phyloP scores from a whole-genome alignment of 2,888 invertebrate genomes.

The Itoplectis maculator region DNA sequence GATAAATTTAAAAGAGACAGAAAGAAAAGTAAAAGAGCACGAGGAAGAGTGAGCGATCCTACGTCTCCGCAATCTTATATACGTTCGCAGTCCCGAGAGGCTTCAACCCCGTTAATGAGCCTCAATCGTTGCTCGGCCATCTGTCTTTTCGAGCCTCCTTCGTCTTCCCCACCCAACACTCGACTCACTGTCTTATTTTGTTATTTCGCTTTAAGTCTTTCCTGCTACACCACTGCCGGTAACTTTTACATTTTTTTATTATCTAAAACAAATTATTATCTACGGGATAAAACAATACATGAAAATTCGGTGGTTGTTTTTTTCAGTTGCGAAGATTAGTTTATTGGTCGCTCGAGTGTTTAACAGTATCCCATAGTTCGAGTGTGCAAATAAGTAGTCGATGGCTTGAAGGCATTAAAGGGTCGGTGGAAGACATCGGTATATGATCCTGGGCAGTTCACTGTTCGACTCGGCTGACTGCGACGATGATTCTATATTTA shows the following conservation, averaged over 20 bases:
- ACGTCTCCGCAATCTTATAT: constrained; percentile 53
- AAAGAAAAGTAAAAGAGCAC: constrained; percentile 53
- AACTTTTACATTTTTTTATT: background rate
- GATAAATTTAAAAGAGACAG: constrained; percentile 75
- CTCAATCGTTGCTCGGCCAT: constrained; percentile 72
- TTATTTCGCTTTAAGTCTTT: background rate
- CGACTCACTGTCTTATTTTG: constrained; percentile 6
- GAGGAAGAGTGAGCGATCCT: constrained; percentile 65
- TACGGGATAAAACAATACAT: no score
- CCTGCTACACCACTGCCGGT: background rate
- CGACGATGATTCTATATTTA: background rate
- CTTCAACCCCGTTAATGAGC: constrained; percentile 74
- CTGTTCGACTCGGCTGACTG: background rate
- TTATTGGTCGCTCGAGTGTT: constrained; percentile 8
- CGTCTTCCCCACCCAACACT: constrained; percentile 46
- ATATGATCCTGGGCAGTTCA: background rate
- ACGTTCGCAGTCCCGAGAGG: constrained; percentile 47
- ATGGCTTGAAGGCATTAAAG: background rate
- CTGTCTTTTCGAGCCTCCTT: constrained; percentile 67
- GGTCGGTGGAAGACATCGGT: background rate
- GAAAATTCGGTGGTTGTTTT: no score
- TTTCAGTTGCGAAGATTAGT: constrained; percentile 9
- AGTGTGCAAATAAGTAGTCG: background rate
- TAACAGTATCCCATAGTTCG: background rate
- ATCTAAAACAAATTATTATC: no score